phyloP scores from a whole-genome alignment of 2,113 vertebrate species.

The Lophius piscatorius region DNA sequence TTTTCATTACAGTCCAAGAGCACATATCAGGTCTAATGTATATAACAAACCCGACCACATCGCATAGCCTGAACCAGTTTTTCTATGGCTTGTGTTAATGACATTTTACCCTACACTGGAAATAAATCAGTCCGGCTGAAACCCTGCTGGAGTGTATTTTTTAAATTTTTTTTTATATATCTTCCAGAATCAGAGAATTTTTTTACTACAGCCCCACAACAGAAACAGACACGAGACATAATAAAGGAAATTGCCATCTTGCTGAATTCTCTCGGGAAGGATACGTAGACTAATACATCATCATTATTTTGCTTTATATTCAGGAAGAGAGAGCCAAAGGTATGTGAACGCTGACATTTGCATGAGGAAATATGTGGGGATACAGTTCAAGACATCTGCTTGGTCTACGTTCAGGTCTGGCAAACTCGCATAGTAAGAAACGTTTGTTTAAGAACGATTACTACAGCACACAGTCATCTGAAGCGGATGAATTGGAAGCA shows the following conservation, averaged over 20 bases:
- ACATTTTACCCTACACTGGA: slow-evolving; percentile 77
- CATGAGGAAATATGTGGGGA: slow-evolving; percentile 64
- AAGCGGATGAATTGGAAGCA: not conserved
- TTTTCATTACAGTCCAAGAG: slow-evolving; percentile 63
- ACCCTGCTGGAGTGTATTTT: slow-evolving; percentile 59
- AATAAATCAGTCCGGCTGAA: slow-evolving; percentile 76
- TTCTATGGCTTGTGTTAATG: slow-evolving; percentile 78
- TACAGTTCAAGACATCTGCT: slow-evolving; percentile 49
- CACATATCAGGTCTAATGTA: slow-evolving; percentile 74
- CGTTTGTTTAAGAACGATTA: slow-evolving; percentile 42
- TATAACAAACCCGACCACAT: slow-evolving; percentile 75
- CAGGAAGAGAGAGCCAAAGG: slow-evolving; percentile 66
- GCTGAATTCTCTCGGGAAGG: slow-evolving; percentile 60
- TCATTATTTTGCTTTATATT: slow-evolving; percentile 77
- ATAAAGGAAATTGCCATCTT: slow-evolving; percentile 81
- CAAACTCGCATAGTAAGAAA: slow-evolving; percentile 1
- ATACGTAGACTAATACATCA: slow-evolving; percentile 78
- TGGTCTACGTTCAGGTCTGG: slow-evolving; percentile 25
- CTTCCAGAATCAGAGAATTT: slow-evolving; percentile 73
- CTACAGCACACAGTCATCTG: slow-evolving; percentile 4
- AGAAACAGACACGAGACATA: slow-evolving; percentile 77
- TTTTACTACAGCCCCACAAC: slow-evolving; percentile 79
- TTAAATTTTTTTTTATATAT: slow-evolving; percentile 76
- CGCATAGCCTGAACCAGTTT: slow-evolving; percentile 71
- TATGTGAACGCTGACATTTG: slow-evolving; percentile 66